A percentile compares a stretch with the other conserved stretches of the same genome.
phyloP scores from a whole-genome alignment of 1,140 invertebrate genomes.

The Drosophila orena region DNA sequence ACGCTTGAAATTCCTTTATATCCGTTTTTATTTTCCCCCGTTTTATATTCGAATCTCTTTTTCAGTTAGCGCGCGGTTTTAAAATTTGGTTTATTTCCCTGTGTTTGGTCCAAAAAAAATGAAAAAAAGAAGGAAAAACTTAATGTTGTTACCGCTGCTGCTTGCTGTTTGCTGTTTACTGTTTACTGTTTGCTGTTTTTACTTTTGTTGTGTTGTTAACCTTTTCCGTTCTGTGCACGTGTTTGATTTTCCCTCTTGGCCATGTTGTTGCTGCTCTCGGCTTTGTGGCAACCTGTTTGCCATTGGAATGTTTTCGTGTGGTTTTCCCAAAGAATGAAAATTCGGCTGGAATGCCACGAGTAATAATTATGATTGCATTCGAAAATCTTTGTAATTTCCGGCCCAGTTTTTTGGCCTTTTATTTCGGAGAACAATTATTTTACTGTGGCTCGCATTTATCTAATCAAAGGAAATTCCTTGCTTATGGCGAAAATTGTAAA shows the following conservation, averaged over 20 bases:
- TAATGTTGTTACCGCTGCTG: slow-evolving; percentile 37
- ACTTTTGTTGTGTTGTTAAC: slow-evolving; percentile 42
- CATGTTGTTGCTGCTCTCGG: slow-evolving; percentile 26
- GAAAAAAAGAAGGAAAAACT: slow-evolving; percentile 5
- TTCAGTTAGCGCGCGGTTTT: slow-evolving; percentile 55
- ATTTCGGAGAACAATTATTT: slow-evolving; percentile 1
- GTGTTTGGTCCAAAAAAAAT: slow-evolving; percentile 21
- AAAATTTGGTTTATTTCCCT: slow-evolving; percentile 45
- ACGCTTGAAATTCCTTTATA: slow-evolving; percentile 64
- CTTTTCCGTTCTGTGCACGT: slow-evolving; percentile 45
- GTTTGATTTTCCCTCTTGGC: slow-evolving; percentile 37
- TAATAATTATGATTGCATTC: slow-evolving; percentile 50
- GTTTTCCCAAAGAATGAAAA: slow-evolving; percentile 46
- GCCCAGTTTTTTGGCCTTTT: slow-evolving; percentile 4
- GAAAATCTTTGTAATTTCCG: slow-evolving; percentile 39
- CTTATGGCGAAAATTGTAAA: not conserved
- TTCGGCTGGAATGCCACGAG: slow-evolving; percentile 37
- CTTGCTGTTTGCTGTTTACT: slow-evolving; percentile 28
- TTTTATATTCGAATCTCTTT: slow-evolving; percentile 40
- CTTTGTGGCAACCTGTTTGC: slow-evolving; percentile 71
- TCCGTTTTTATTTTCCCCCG: slow-evolving; percentile 30
- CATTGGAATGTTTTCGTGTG: slow-evolving; percentile 63
- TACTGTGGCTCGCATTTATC: slow-evolving; percentile 1
- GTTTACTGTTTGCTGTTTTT: slow-evolving; percentile 29
- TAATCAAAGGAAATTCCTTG: slow-evolving; percentile 24